These are phyloP conservation scores for Caenorhabditis doughertyi DNA, from an alignment of 2,888 invertebrate genomes.

Conservation along the genomic window DNA sequence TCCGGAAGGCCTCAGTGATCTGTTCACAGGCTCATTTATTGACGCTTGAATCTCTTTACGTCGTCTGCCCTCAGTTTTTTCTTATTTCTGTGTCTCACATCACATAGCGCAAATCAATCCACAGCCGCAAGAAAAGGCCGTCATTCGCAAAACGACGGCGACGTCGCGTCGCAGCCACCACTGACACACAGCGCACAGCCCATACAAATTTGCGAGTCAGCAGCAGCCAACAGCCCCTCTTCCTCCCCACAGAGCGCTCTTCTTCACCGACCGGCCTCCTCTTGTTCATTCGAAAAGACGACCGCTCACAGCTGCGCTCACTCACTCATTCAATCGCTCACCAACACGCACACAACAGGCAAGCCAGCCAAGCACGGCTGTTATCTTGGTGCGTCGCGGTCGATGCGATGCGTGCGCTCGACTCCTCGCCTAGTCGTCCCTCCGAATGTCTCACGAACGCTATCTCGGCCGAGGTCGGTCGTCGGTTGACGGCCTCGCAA, in stretches of 20 bases:
- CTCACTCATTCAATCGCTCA: constrained; percentile 46
- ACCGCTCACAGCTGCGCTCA: constrained; percentile 34
- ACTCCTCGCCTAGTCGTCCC: constrained; percentile 58
- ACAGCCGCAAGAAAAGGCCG: constrained; percentile 56
- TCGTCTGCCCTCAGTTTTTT: constrained; percentile 16
- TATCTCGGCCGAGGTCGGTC: constrained; percentile 63
- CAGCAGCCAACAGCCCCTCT: constrained; percentile 46
- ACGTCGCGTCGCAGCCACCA: constrained; percentile 54
- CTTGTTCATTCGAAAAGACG: constrained; percentile 50
- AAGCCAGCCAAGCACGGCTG: constrained; percentile 56
- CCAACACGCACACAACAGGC: constrained; percentile 35
- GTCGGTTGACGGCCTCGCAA: constrained; percentile 55
- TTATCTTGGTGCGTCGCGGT: constrained; percentile 59
- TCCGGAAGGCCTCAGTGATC: no score
- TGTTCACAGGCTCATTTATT: neutral
- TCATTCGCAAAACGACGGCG: constrained; percentile 56
- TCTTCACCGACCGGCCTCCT: constrained; percentile 32
- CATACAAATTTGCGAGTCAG: constrained; percentile 63
- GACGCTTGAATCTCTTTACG: constrained; percentile 32
- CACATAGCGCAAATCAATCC: constrained; percentile 62
- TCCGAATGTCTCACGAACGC: constrained; percentile 63
- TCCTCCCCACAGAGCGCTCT: constrained; percentile 31
- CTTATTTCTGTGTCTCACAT: constrained; percentile 41
- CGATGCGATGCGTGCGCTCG: constrained; percentile 57
- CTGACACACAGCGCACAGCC: constrained; percentile 49